These are phyloP conservation scores for Ariopsis seemanni DNA, from an alignment of 2,113 vertebrate genomes.

Conservation along the genomic window DNA sequence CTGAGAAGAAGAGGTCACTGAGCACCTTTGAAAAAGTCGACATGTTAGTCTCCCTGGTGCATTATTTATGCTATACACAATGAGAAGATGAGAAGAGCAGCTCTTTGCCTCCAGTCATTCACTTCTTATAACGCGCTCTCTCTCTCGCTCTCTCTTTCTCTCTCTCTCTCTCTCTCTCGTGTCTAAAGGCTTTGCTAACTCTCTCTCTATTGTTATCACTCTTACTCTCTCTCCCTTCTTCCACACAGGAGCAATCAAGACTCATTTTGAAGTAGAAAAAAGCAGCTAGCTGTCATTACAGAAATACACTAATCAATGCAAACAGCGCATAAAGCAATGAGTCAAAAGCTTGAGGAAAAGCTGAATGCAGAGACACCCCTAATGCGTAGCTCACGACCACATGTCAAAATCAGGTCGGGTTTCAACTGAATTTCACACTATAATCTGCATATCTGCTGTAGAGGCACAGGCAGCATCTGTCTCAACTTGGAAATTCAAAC, in stretches of 20 bases:
- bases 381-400: conserved; percentile 8
- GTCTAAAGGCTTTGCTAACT: conserved; percentile 19
- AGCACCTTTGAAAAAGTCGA: conserved; percentile 44
- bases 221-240: neutral
- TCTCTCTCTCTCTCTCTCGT: conserved; percentile 4
- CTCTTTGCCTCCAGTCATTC: conserved; percentile 39
- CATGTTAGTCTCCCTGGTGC: conserved; percentile 45
- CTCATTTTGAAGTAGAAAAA: conserved; percentile 17
- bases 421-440: neutral
- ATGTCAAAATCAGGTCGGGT: conserved; percentile 3
- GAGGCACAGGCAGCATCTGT: conserved; percentile 4
- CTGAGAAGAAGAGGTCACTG: conserved; percentile 2
- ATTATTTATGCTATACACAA: conserved; percentile 57
- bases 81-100: conserved; percentile 28
- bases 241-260: conserved; percentile 18
- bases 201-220: conserved; percentile 15
- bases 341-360: conserved; percentile 8
- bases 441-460: conserved; percentile 6
- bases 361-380: conserved; percentile 5
- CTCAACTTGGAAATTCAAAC: conserved; percentile 6
- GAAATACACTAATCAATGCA: conserved; percentile 43
- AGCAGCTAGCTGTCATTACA: conserved; percentile 11
- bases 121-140: conserved; percentile 17
- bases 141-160: too few relatives aligned
- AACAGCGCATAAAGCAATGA: conserved; percentile 24